Conservation (phyloP, 1,140 invertebrate species). For the Aricia agestis region DNA sequence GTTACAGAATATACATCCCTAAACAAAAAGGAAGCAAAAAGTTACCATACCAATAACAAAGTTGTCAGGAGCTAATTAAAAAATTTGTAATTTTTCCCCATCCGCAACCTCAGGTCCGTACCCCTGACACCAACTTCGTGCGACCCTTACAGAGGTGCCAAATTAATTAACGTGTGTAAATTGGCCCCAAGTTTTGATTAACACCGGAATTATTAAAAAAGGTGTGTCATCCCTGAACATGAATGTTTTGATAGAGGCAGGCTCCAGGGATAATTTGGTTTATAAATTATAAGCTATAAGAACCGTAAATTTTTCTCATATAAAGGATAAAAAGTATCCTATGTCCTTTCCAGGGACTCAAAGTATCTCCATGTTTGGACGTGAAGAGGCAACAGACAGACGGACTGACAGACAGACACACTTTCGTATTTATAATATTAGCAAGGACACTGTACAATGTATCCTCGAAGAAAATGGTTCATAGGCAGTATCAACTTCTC, state of each 20-base stretch:
- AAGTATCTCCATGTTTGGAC: too few relatives aligned
- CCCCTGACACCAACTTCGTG: conserved; percentile 16
- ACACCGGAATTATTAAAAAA: conserved; percentile 14
- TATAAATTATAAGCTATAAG: too few relatives aligned
- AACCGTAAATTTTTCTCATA: too few relatives aligned
- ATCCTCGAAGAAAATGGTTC: too few relatives aligned
- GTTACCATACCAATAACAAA: not conserved
- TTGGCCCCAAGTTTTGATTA: conserved; percentile 29
- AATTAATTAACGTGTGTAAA: conserved; percentile 31
- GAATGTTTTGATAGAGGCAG: not conserved
- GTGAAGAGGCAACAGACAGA: too few relatives aligned
- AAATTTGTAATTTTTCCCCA: conserved; percentile 6
- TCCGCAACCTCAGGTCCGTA: not conserved
- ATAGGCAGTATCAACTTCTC: too few relatives aligned
- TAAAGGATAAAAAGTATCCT: too few relatives aligned
- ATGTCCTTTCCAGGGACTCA: too few relatives aligned
- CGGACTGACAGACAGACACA: too few relatives aligned
- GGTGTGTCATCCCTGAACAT: not conserved
- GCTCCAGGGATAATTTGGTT: too few relatives aligned
- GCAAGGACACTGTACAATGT: too few relatives aligned
- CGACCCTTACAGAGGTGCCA: conserved; percentile 22
- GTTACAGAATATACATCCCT: not conserved
- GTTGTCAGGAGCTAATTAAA: not conserved
- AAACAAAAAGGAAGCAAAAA: not conserved
- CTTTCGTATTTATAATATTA: too few relatives aligned